Conservation (phyloP, 2,113 vertebrate species). For the Neofelis nebulosa region DNA sequence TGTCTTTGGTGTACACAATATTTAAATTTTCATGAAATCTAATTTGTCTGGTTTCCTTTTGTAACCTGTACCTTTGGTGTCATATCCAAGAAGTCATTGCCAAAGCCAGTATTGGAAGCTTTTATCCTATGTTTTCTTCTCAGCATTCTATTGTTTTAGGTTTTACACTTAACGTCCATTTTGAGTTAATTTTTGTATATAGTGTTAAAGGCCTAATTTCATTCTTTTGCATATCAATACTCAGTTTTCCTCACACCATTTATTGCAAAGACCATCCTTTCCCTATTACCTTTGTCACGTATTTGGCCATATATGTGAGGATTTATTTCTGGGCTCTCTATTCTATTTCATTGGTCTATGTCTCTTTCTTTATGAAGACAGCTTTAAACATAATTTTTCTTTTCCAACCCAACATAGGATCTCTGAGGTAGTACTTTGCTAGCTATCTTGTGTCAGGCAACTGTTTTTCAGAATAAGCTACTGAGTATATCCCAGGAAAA, state of each 20-base stretch:
- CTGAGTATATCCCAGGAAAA: background rate
- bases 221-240: background rate
- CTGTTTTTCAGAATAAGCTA: constrained; percentile 28
- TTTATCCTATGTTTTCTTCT: background rate
- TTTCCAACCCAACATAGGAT: background rate
- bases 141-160: background rate
- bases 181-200: background rate
- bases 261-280: background rate
- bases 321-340: background rate
- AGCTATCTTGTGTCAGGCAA: background rate
- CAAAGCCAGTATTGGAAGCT: background rate
- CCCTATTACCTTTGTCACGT: background rate
- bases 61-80: background rate
- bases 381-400: constrained; percentile 10
- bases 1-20: background rate
- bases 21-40: background rate
- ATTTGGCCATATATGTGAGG: background rate
- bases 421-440: background rate
- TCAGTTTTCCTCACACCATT: background rate
- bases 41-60: background rate
- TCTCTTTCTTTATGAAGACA: background rate
- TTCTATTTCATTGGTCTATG: background rate
- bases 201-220: background rate
- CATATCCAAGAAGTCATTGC: background rate
- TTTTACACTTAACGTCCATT: background rate